Base-by-base conservation (phyloP, 2,113 vertebrate species). In the Phalacrocorax brasilianus region DNA sequence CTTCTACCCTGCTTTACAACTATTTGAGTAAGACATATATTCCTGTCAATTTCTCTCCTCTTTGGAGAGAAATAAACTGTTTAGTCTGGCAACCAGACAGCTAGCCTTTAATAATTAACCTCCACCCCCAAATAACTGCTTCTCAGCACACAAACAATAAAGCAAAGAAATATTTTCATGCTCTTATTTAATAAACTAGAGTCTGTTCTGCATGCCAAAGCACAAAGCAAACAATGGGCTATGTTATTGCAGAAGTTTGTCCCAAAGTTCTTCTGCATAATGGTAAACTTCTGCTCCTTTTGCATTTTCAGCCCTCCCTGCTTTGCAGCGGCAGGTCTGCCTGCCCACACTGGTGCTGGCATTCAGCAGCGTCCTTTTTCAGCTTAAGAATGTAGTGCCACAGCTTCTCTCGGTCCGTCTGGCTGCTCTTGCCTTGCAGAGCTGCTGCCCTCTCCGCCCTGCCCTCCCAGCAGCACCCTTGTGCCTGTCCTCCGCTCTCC, bases 321-420 rank as follows among this genome's bases (percentile, higher is more conserved):
- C 21, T 40, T 10, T 26, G 68, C 73, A n/a, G 73, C 38, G 6
- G 44, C 30, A 7, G 42, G 32, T 65, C 38, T 62, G 75, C 40
- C 79, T 47, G 61, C 55, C 73, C 78, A 56, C 55, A 1, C 66
- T 59, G 44, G 12, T 35, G 47, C 9, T 35, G 56, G 68, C 50
- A 22, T 33, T 38, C 44, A 27, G 55, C 61, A 68, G 44, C 1
- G 0, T 9, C 66, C 28, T 6, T 53, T 74, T 45, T 47, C 15
- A 79, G 38, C 9, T 75, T 12, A 59, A 58, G 22, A 49, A 38
- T 0, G 0, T 1, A 52, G 5, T 2, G 3, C 38, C 44, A 52
- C 35, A 53, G 68, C 50, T 70, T 19, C 33, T 58, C 85, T 59
- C 22, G 38, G 11, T 27, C 15, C 0, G 0, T 5, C 38, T 23